Evolutionary conservation across 2,113 vertebrate genomes (phyloP), one percentile per base, ranked within the genome.

Genomic region (Sorex araneus): DNA sequence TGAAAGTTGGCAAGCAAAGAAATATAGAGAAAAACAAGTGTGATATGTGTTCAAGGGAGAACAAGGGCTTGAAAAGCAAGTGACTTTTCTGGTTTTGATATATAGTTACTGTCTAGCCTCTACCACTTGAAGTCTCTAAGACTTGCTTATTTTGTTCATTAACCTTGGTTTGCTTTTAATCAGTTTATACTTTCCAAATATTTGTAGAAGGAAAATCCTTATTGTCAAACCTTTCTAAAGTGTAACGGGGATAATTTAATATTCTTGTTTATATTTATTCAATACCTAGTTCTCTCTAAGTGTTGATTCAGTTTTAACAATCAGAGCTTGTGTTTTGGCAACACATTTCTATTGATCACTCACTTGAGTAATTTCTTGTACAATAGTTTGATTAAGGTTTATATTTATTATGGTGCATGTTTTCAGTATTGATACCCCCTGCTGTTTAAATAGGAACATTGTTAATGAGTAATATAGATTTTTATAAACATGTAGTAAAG

Each of bases 201-300:
- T 96, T 97, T 95, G 40, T 84, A 97, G 93, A 96, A 81, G 69
- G 69, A 84, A 97, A 97, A 94, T 95, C 60, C 43, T 93, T 97
- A 93, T 95, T 95, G 70, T 93, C 84, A 96, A 97, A 79, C 2
- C 25, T 93, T 95, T 47, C 54, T 94, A 70, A 47, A 74, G 75
- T 90, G 64, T 79, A 94, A 94, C 45, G 88, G 88, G 83, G 32
- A 63, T 91, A 92, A 97, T 93, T 95, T 94, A 95, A 80, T 96
- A 89, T 84, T 95, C 90, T 74, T 89, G 40, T 90, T 96, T 71
- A 74, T 93, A 90, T 97, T 95, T 97, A 90, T 96, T 97, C 90
- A 95, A 18, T 90, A 36, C 67, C 85, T 91, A 64, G 32, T 43
- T 88, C 63, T 94, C 43, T 88, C 21, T 92, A 96, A 97, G 87